A percentile compares a stretch with the other conserved stretches of the same genome.
These are phyloP conservation scores for Argopecten irradians DNA, from an alignment of 1,140 invertebrate genomes.

Conservation along the genomic window DNA sequence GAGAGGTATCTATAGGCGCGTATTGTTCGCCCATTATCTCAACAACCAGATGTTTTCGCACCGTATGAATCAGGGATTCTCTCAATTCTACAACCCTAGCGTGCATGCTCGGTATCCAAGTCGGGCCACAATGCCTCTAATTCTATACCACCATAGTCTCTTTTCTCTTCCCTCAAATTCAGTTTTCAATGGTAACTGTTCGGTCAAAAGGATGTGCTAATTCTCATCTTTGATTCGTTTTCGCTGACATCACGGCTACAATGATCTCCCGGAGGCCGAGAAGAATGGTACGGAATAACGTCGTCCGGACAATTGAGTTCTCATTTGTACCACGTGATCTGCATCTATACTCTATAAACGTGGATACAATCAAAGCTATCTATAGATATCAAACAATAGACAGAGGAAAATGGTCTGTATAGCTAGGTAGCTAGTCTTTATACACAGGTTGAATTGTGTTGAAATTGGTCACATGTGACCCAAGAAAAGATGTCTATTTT, in stretches of 20 bases:
- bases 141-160: constrained; percentile 6
- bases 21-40: neutral
- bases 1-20: neutral
- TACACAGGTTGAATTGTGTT: no score
- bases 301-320: neutral
- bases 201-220: constrained; percentile 10
- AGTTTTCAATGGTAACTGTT: constrained; percentile 17
- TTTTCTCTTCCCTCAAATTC: neutral
- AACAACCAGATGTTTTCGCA: constrained; percentile 5
- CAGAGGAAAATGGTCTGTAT: no score
- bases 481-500: no score
- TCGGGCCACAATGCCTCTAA: neutral
- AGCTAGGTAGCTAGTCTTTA: no score
- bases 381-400: no score
- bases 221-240: neutral
- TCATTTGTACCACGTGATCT: neutral
- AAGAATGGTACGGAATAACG: neutral
- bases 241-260: neutral
- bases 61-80: constrained; percentile 7
- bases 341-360: no score
- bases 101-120: neutral
- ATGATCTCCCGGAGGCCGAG: neutral
- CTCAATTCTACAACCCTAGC: neutral
- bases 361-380: no score
- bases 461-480: no score